Evolutionary conservation across 1,140 invertebrate species (phyloP), one percentile per base, ranked within the genome.

Genomic region (Drosophila orosa): DNA sequence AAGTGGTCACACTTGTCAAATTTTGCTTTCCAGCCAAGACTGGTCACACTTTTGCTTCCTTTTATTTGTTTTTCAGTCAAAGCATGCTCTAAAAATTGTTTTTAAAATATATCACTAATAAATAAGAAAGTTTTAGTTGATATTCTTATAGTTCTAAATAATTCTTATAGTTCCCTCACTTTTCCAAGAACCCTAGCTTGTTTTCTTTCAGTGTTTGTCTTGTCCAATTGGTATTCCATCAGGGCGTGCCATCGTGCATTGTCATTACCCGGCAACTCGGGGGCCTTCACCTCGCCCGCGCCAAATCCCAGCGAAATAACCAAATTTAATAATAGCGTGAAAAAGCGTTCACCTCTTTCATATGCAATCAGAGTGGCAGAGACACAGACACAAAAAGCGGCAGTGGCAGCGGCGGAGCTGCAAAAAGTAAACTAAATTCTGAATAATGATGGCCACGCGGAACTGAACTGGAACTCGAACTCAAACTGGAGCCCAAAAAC

Each of bases 301-400:
- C 61, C 50, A 73, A 62, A 56, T 77, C 31, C 68, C 40, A 60
- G 35, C 29, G 47, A 48, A 69, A 69, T 58, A 78, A 58, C 74
- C 73, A 75, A 83, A 83, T 84, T 83, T 79, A 83, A 79, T 83
- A 79, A 79, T 72, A 84, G 72, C 65, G 62, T 56, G 61, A 82
- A 78, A 66, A 80, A 78, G 47, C 55, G 59, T 73, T 79, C 50
- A 67, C 75, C 56, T 57, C 42, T 58, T 67, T 67, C 54, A 61
- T 78, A 61, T 79, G 77, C 76, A 79, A 79, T 74, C 57, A 68
- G 66, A 54, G 45, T 29, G 40, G 40, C 19, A 42, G 40, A 13
- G 40, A 6, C 17, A 50, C n/a, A 50, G 22, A 66, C 39, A 52
- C 59, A 29, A 25, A 19, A 29, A 22, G 39, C 54, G 29, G 7